Evolutionary conservation across 2,888 invertebrate genomes (phyloP).

Genomic region (Drosophila anomalata): DNA sequence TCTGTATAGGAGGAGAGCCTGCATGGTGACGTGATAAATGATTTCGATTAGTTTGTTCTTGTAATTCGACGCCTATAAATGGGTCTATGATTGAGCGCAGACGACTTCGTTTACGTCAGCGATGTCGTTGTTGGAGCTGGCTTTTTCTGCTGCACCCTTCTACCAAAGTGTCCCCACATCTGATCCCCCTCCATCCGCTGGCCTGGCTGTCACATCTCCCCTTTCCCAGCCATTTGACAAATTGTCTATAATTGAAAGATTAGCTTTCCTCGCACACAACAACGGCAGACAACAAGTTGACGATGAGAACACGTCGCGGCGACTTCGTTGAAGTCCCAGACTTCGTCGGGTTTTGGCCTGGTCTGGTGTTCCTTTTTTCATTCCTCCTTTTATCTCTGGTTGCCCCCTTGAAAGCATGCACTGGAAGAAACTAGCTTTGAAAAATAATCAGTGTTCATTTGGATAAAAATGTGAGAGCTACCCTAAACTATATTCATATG

Average conservation of each 20-base stretch:
- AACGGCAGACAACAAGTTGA: constrained; percentile 52
- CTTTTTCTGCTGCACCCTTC: constrained; percentile 57
- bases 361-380: constrained; percentile 17
- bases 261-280: constrained; percentile 80
- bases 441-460: background rate
- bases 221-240: constrained; percentile 82
- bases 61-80: constrained; percentile 84
- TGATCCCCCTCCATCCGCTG: constrained; percentile 4
- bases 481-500: no score
- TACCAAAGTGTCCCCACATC: constrained; percentile 30
- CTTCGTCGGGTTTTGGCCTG: constrained; percentile 34
- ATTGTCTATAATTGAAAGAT: constrained; percentile 84
- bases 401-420: constrained; percentile 3
- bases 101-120: constrained; percentile 74
- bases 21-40: constrained; percentile 81
- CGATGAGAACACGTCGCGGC: constrained; percentile 67
- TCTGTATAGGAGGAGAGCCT: constrained; percentile 19
- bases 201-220: constrained; percentile 56
- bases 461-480: no score
- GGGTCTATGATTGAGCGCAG: constrained; percentile 82
- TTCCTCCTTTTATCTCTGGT: constrained; percentile 8
- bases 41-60: constrained; percentile 84
- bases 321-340: constrained; percentile 37
- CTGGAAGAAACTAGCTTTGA: background rate
- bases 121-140: constrained; percentile 52